phyloP scores from a whole-genome alignment of 2,797 vertebrate genomes.

The Eulemur rubriventer region DNA sequence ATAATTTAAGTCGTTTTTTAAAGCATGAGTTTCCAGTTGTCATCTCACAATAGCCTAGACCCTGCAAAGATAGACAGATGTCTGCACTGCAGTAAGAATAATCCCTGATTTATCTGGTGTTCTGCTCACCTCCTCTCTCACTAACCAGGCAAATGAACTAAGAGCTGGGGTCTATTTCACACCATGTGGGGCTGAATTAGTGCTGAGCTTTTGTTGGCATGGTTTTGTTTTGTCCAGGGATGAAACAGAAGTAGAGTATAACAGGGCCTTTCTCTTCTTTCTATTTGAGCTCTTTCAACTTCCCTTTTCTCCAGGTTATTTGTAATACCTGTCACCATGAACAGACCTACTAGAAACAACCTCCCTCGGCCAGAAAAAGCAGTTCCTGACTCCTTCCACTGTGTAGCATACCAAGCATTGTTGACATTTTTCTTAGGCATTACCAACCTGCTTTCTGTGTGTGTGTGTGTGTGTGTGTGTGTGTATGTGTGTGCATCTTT shows the following conservation, averaged over 20 bases:
- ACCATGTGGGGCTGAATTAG: neutral
- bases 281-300: neutral
- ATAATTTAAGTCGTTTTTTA: neutral
- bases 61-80: neutral
- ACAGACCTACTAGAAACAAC: neutral
- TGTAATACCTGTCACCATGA: neutral
- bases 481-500: neutral
- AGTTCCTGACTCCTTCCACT: neutral
- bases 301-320: neutral
- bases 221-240: neutral
- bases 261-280: neutral
- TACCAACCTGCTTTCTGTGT: neutral
- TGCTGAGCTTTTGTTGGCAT: neutral
- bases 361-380: neutral
- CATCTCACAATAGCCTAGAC: neutral
- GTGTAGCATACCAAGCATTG: neutral
- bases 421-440: neutral
- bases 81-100: neutral
- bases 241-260: neutral
- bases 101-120: neutral
- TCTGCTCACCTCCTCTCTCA: neutral
- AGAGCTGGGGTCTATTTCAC: neutral
- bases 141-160: neutral
- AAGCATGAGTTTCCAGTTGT: neutral
- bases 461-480: neutral